These are phyloP conservation scores for Eubasilissa splendida DNA, from an alignment of 2,888 invertebrate species.

Conservation along the genomic window DNA sequence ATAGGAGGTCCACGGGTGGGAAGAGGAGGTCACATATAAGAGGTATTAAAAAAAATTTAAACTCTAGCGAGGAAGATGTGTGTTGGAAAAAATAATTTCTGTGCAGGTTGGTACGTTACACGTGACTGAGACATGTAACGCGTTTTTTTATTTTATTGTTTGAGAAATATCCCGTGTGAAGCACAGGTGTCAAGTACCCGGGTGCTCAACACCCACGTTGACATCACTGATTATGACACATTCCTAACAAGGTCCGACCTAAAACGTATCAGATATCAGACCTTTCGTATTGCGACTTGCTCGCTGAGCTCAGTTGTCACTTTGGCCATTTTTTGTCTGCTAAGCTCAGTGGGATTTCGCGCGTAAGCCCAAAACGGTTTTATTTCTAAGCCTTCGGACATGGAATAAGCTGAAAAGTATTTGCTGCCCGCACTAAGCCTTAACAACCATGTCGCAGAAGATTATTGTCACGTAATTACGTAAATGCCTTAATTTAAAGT, in stretches of 20 bases:
- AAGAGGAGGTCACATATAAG: too few relatives aligned
- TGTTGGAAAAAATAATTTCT: too few relatives aligned
- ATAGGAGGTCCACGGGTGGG: too few relatives aligned
- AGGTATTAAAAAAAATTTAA: too few relatives aligned
- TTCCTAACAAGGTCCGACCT: constrained; percentile 6
- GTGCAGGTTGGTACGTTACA: too few relatives aligned
- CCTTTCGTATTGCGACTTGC: neutral
- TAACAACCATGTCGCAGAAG: neutral
- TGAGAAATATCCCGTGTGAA: too few relatives aligned
- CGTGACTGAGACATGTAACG: too few relatives aligned
- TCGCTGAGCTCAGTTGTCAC: neutral
- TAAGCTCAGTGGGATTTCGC: constrained; percentile 3
- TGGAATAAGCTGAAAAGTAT: neutral
- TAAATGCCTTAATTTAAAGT: neutral
- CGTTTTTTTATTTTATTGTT: too few relatives aligned
- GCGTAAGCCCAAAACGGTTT: constrained; percentile 15
- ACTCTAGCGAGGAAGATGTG: too few relatives aligned
- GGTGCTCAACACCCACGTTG: too few relatives aligned
- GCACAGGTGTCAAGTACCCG: too few relatives aligned
- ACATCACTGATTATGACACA: neutral
- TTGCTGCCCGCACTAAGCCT: neutral
- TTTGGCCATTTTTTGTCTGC: neutral
- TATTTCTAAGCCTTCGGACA: constrained; percentile 13
- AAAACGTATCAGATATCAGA: constrained; percentile 2
- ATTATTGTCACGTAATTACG: neutral